A percentile compares a stretch with the other conserved stretches of the same genome.
These are phyloP conservation scores for Lochmaea capreae DNA, from an alignment of 2,888 invertebrate species.

Conservation along the genomic window DNA sequence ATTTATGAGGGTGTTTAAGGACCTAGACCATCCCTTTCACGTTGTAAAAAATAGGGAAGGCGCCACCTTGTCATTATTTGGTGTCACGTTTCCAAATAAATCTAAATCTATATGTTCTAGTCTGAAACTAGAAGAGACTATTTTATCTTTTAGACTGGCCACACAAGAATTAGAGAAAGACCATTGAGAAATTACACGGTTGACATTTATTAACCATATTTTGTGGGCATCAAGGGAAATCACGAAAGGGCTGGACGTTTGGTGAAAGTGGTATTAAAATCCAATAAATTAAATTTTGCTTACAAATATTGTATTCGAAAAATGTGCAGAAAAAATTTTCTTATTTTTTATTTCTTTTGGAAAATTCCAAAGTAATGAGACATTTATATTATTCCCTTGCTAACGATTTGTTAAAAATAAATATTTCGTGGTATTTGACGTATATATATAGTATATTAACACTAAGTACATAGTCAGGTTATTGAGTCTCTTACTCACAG, in stretches of 20 bases:
- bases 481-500: conserved; percentile 39
- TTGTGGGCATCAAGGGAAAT: background rate
- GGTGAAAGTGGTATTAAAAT: background rate
- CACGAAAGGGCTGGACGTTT: background rate
- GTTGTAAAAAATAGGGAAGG: conserved; percentile 50
- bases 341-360: too few species aligned
- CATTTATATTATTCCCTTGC: conserved; percentile 38
- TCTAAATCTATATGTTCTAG: conserved; percentile 30
- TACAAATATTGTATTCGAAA: background rate
- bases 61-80: conserved; percentile 49
- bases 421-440: conserved; percentile 48
- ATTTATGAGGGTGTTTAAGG: conserved; percentile 43
- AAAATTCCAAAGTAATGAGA: conserved; percentile 46
- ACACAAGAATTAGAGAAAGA: conserved; percentile 24
- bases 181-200: background rate
- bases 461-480: conserved; percentile 48
- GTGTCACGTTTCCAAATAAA: conserved; percentile 50
- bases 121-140: background rate
- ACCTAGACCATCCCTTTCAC: conserved; percentile 41
- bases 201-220: conserved; percentile 10
- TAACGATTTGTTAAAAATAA: conserved; percentile 43
- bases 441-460: conserved; percentile 48
- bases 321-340: too few species aligned
- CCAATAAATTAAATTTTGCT: background rate
- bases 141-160: conserved; percentile 24